These are phyloP conservation scores for Hypercompe scribonia DNA, from an alignment of 2,888 invertebrate genomes.

Conservation along the genomic window DNA sequence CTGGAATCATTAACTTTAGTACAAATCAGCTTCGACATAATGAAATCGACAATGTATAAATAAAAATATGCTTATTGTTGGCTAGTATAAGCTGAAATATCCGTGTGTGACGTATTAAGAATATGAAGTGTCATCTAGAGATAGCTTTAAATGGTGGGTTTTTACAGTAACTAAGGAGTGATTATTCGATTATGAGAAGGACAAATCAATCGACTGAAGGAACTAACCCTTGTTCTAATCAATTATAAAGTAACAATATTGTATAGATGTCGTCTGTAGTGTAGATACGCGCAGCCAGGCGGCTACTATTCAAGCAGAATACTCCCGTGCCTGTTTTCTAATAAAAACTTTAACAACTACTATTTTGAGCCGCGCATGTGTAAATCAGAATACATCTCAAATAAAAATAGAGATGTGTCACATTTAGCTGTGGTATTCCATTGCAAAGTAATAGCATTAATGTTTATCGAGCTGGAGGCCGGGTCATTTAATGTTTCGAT, in stretches of 20 bases:
- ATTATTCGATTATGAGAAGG: not conserved
- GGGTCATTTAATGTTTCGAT: constrained; percentile 9
- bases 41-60: not conserved
- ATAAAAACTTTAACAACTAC: not conserved
- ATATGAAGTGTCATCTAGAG: too few relatives aligned
- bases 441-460: constrained; percentile 3
- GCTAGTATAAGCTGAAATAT: not conserved
- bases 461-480: constrained; percentile 15
- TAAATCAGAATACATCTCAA: not conserved
- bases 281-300: not conserved
- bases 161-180: not conserved
- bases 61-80: not conserved
- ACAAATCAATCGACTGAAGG: not conserved
- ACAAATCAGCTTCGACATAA: not conserved
- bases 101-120: too few relatives aligned
- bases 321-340: not conserved
- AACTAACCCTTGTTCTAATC: not conserved
- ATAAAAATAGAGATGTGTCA: constrained; percentile 3
- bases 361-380: not conserved
- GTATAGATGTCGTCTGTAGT: not conserved
- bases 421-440: constrained; percentile 5
- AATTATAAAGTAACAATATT: not conserved
- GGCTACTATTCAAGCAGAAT: not conserved
- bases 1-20: too few relatives aligned
- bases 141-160: not conserved